Base-by-base conservation (phyloP, 2,888 invertebrate genomes). In the Sericinus montela region DNA sequence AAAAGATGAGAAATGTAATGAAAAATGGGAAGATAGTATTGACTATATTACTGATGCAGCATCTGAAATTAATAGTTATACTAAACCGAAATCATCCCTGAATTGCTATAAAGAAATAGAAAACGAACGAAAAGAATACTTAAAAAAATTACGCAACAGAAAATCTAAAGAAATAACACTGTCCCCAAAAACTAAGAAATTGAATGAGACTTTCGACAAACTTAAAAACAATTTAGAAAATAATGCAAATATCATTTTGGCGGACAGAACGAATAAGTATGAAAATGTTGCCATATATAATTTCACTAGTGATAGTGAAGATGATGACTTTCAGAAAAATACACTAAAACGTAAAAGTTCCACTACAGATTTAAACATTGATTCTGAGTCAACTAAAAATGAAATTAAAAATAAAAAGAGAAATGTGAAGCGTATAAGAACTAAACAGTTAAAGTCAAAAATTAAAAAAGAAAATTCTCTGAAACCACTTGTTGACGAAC, bases 281-380 rank as follows among this genome's bases (percentile, higher is more conserved):
- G 55, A 54, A 11, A 67, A 75, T n/a, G 11, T 62, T 0, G 62
- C 60, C 0, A 54, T 76, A 1, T 86, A 75, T 51, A 82, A 86
- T 50, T 82, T 69, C 37, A 69, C 76, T 0, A 77, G 76, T 44
- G 85, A 80, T n/a, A 85, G 81, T 51, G 85, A 84, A 16, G 81
- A 82, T 49, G 70, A 73, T 28, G 72, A 78, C 56, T 81, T 82
- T 48, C 68, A 69, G 45, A 64, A 25, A 73, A 73, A 51, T 73
- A 65, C 54, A 56, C 56, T 7, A 52, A 59, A 34, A 47, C 44
- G n/a, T 62, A 39, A 11, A 13, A 57, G 28, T 61, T 56, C 14
- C 15, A 8, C 34, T 13, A 29, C 23, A 0, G n/a, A 49, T 51
- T n/a, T n/a, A n/a, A n/a, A 55, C 37, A n/a, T 23, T 6, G 28